These are phyloP conservation scores for Bradypodion pumilum DNA, from an alignment of 2,797 vertebrate species.

Conservation along the genomic window DNA sequence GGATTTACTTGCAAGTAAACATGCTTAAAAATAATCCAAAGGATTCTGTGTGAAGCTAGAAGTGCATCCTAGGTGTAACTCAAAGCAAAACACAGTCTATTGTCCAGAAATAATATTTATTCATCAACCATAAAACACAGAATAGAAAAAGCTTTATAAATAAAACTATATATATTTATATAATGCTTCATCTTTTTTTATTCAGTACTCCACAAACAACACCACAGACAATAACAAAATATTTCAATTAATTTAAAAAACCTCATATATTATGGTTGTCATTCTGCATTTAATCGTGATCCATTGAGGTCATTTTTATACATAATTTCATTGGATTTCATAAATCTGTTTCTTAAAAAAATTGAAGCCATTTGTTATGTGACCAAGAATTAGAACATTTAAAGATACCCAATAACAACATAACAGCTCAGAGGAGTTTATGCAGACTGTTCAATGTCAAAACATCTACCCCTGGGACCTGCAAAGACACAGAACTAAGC, in stretches of 20 bases:
- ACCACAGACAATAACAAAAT: slow-evolving; percentile 85
- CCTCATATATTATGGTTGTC: slow-evolving; percentile 67
- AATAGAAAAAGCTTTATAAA: slow-evolving; percentile 80
- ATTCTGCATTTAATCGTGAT: slow-evolving; percentile 68
- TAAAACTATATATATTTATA: slow-evolving; percentile 80
- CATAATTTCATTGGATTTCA: slow-evolving; percentile 65
- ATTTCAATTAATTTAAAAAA: slow-evolving; percentile 80
- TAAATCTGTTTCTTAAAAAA: slow-evolving; percentile 74
- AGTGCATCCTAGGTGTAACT: neutral
- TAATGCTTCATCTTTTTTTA: slow-evolving; percentile 80
- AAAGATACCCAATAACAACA: slow-evolving; percentile 76
- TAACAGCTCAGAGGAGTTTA: slow-evolving; percentile 73
- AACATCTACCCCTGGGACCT: slow-evolving; percentile 50
- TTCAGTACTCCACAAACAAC: slow-evolving; percentile 79
- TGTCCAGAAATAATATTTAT: slow-evolving; percentile 81
- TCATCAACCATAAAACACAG: slow-evolving; percentile 76
- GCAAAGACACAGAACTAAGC: slow-evolving; percentile 11
- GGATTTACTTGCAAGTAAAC: neutral
- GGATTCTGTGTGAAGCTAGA: neutral
- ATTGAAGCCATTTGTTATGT: slow-evolving; percentile 67
- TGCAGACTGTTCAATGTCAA: slow-evolving; percentile 65
- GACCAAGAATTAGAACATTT: slow-evolving; percentile 73
- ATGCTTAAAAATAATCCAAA: neutral
- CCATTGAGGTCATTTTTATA: slow-evolving; percentile 61
- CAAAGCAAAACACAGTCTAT: slow-evolving; percentile 72